A percentile compares a stretch with the other conserved stretches of the same genome.
Evolutionary conservation across 2,113 vertebrate genomes (phyloP).

Genomic region (Petrocephalus zakoni): DNA sequence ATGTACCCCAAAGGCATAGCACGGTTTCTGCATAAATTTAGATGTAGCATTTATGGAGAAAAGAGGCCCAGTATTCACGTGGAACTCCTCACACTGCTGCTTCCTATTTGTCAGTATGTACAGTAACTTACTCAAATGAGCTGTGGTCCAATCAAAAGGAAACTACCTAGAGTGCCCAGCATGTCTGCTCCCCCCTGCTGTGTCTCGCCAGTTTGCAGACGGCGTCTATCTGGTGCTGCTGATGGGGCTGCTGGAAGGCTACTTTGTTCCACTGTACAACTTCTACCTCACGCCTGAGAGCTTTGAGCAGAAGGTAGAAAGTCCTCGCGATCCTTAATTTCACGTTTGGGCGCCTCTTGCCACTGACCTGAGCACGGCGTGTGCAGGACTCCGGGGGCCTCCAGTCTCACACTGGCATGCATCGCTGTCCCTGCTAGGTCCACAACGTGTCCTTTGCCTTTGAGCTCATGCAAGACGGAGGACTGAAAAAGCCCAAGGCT

Average conservation of each 20-base stretch:
- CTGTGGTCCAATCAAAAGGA: no score
- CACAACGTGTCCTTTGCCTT: conserved; percentile 93
- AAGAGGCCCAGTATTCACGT: background rate
- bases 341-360: background rate
- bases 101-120: background rate
- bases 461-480: conserved; percentile 93
- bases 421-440: conserved; percentile 60
- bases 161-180: background rate
- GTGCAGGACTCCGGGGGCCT: background rate
- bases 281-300: conserved; percentile 91
- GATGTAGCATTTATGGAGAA: background rate
- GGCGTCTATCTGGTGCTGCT: conserved; percentile 91
- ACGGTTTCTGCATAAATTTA: background rate
- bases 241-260: conserved; percentile 89
- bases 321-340: background rate
- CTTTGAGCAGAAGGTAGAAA: conserved; percentile 87
- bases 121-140: background rate
- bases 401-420: background rate
- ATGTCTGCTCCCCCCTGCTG: background rate
- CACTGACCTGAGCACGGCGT: no score
- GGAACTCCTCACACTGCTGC: background rate
- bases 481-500: conserved; percentile 90
- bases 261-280: conserved; percentile 90
- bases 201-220: conserved; percentile 80
- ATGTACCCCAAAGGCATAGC: background rate